Conservation (phyloP, 2,113 vertebrate genomes). For the Sula dactylatra region DNA sequence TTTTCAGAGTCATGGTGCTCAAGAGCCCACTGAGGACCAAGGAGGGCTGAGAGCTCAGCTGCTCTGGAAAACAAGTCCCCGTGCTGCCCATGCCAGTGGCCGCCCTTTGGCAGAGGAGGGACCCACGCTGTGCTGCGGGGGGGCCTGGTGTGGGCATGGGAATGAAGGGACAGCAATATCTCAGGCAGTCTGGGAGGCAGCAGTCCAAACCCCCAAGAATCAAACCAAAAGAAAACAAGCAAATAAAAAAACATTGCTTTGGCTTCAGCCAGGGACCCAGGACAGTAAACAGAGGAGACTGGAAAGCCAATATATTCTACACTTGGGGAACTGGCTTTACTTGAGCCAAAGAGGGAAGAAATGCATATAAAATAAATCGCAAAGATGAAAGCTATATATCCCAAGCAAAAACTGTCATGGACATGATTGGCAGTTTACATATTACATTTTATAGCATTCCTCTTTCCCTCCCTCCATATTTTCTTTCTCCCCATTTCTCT, state of each 20-base stretch:
- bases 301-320: background rate
- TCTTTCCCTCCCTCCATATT: background rate
- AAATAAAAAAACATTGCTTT: background rate
- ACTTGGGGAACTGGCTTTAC: background rate
- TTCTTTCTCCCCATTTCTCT: conserved; percentile 7
- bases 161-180: background rate
- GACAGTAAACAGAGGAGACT: conserved; percentile 1
- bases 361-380: background rate
- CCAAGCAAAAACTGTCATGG: background rate
- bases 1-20: background rate
- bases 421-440: conserved; percentile 20
- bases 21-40: background rate
- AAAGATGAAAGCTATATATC: background rate
- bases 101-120: background rate
- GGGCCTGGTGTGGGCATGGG: accelerated
- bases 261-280: background rate
- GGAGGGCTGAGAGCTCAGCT: background rate
- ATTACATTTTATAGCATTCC: conserved; percentile 36
- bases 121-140: accelerated
- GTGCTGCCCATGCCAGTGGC: accelerated
- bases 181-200: background rate
- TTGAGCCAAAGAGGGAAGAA: background rate
- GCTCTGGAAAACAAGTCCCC: background rate
- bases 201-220: background rate
- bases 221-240: conserved; percentile 3